These are phyloP conservation scores for Chirona hameri DNA, from an alignment of 2,888 invertebrate genomes.

Conservation along the genomic window DNA sequence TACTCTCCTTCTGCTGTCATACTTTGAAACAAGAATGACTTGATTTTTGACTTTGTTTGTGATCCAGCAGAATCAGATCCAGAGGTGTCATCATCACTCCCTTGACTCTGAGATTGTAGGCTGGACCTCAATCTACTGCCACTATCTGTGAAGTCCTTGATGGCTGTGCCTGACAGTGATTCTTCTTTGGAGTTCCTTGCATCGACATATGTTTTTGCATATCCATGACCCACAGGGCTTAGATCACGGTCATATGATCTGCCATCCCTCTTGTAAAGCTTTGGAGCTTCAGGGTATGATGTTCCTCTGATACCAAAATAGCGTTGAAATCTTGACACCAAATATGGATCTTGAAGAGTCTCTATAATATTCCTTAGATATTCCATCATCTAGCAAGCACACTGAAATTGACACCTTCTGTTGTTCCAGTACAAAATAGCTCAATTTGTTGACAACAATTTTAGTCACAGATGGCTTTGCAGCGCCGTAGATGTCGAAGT, in stretches of 20 bases:
- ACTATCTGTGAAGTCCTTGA: background rate
- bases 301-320: constrained; percentile 4
- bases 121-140: background rate
- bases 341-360: background rate
- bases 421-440: no score
- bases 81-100: constrained; percentile 7
- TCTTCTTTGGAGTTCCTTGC: no score
- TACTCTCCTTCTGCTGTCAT: background rate
- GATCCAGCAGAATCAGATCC: background rate
- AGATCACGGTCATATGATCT: background rate
- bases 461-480: no score
- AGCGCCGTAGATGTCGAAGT: no score
- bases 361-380: background rate
- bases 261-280: background rate
- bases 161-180: no score
- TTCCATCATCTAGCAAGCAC: background rate
- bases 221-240: background rate
- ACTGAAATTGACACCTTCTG: no score
- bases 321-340: background rate
- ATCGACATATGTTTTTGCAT: background rate
- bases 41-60: background rate
- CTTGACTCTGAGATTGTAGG: background rate
- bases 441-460: no score
- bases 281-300: background rate
- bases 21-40: background rate